A percentile compares a stretch with the other conserved stretches of the same genome.
Conservation (phyloP, 2,797 vertebrate genomes). For the Lacerta agilis region DNA sequence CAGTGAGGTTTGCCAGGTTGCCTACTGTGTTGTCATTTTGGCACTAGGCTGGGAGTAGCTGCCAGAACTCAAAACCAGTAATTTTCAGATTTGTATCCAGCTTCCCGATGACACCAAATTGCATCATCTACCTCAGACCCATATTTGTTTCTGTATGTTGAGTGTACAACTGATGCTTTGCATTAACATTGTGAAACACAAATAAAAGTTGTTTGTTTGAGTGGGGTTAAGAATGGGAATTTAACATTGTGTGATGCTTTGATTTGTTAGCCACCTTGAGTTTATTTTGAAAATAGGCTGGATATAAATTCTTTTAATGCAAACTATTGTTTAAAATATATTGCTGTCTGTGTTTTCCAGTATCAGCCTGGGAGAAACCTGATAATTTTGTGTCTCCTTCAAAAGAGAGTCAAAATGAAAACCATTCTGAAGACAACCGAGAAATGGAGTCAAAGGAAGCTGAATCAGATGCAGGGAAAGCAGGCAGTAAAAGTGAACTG, state of each 20-base stretch:
- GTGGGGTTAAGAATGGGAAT: too few species aligned
- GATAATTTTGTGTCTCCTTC: slow-evolving; percentile 75
- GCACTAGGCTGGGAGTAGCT: too few species aligned
- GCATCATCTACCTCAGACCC: not conserved
- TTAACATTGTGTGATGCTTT: not conserved
- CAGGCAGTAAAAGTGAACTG: slow-evolving; percentile 57
- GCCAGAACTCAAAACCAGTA: too few species aligned
- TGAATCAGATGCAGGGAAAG: slow-evolving; percentile 67
- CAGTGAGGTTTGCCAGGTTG: too few species aligned
- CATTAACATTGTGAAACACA: not conserved
- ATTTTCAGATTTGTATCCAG: too few species aligned
- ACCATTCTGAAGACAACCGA: slow-evolving; percentile 46
- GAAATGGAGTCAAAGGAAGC: slow-evolving; percentile 67
- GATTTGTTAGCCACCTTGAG: not conserved
- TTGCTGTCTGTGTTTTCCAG: slow-evolving; percentile 74
- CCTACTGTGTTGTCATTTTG: too few species aligned
- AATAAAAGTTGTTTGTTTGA: not conserved
- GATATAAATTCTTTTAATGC: not conserved
- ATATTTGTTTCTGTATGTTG: slow-evolving; percentile 1
- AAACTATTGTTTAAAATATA: not conserved
- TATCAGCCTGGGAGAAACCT: slow-evolving; percentile 94
- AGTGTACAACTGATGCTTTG: not conserved
- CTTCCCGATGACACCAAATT: too few species aligned
- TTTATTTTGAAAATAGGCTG: not conserved
- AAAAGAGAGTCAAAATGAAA: slow-evolving; percentile 49